These are phyloP conservation scores for Pocillopora verrucosa DNA, from an alignment of 64 coral and sea anemone species.

Conservation along the genomic window DNA sequence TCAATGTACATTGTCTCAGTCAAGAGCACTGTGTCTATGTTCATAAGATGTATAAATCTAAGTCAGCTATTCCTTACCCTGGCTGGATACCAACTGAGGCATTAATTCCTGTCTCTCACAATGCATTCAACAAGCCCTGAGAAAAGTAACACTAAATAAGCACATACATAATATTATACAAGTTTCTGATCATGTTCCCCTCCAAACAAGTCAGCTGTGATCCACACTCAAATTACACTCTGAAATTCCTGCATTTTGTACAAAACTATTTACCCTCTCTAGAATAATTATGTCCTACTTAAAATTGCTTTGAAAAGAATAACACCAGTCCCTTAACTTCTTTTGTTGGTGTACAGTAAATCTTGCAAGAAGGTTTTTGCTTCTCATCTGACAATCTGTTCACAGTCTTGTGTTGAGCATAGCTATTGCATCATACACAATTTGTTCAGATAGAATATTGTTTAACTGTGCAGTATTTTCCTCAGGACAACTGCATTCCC, in stretches of 20 bases:
- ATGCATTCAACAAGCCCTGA: slow-evolving; percentile 74
- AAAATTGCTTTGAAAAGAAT: no score
- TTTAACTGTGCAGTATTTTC: slow-evolving; percentile 64
- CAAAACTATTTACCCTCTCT: no score
- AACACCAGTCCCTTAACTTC: no score
- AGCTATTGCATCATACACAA: slow-evolving; percentile 92
- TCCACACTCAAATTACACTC: no score
- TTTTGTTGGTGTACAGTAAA: no score
- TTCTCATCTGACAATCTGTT: slow-evolving; percentile 84
- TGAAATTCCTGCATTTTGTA: no score
- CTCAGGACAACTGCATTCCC: slow-evolving; percentile 63
- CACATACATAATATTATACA: not conserved
- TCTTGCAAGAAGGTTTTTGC: not conserved
- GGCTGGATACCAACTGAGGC: slow-evolving; percentile 76
- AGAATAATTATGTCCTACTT: no score
- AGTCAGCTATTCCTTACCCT: slow-evolving; percentile 44
- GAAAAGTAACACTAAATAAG: not conserved
- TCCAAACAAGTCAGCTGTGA: no score
- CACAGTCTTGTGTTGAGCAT: slow-evolving; percentile 84
- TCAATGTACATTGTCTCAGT: no score
- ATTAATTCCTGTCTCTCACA: slow-evolving; percentile 83
- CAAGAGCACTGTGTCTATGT: no score
- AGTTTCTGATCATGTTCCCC: no score
- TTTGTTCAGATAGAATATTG: slow-evolving; percentile 72
- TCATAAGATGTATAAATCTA: not conserved